Conservation (phyloP, 1,140 invertebrate species). For the Limonius californicus region DNA sequence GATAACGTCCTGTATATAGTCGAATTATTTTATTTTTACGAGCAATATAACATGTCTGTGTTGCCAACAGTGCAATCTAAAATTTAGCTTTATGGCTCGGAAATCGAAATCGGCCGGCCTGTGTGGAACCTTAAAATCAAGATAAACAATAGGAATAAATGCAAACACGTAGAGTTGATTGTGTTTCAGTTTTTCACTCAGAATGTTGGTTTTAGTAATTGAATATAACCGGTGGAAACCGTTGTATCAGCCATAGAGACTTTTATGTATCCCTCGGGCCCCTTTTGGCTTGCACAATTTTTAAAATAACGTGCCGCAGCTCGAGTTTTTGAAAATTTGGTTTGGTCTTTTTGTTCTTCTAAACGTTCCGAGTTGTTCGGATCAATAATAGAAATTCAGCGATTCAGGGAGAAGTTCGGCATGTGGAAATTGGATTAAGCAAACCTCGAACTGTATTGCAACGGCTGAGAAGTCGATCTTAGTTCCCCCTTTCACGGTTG, state of each 20-base stretch:
- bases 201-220: too few relatives aligned
- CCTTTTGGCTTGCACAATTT: too few relatives aligned
- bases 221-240: too few relatives aligned
- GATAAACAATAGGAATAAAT: neutral
- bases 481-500: constrained; percentile 1
- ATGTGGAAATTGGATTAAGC: constrained; percentile 1
- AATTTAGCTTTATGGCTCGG: neutral
- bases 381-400: neutral
- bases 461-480: neutral
- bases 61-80: neutral
- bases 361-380: neutral
- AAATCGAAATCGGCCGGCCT: neutral
- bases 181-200: too few relatives aligned
- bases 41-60: neutral
- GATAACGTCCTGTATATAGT: too few relatives aligned
- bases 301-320: too few relatives aligned
- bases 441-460: neutral
- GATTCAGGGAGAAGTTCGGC: neutral
- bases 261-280: too few relatives aligned
- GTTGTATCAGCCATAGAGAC: too few relatives aligned
- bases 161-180: too few relatives aligned
- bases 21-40: neutral
- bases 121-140: neutral
- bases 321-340: neutral
- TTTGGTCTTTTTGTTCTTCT: neutral